Conservation (phyloP, 2,113 vertebrate species). For the Erythrocebus patas region DNA sequence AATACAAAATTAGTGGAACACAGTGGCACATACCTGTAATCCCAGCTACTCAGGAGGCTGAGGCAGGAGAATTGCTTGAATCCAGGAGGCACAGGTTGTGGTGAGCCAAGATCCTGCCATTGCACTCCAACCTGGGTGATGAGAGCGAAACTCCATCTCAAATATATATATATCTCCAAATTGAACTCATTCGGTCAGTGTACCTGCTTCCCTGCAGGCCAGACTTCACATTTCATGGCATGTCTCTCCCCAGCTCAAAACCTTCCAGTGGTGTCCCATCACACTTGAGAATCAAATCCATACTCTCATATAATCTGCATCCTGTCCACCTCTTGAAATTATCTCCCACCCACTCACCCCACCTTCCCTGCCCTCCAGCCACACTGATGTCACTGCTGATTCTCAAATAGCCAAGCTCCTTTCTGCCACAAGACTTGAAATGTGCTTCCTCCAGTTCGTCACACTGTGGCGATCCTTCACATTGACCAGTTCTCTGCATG, state of each 20-base stretch:
- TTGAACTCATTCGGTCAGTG: background rate
- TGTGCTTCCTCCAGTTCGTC: background rate
- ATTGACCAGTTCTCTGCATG: background rate
- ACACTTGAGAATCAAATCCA: background rate
- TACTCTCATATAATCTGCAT: background rate
- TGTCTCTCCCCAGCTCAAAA: background rate
- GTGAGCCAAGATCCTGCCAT: no score
- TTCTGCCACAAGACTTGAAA: background rate
- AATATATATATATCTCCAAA: background rate
- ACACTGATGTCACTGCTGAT: background rate
- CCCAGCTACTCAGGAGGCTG: no score
- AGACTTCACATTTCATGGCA: background rate
- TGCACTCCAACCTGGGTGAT: no score
- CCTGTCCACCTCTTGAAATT: background rate
- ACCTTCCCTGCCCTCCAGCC: background rate
- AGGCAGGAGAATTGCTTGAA: no score
- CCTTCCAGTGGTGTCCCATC: background rate
- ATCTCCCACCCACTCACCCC: background rate
- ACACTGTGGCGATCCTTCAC: background rate
- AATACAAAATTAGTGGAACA: no score
- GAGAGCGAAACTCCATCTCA: no score
- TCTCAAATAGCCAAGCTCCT: background rate
- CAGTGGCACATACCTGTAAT: no score
- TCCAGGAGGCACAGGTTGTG: no score
- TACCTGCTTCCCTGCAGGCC: background rate